Percentiles rank a stretch among this genome's conserved stretches.
phyloP scores from a whole-genome alignment of 2,797 vertebrate species.

The Chelon auratus region DNA sequence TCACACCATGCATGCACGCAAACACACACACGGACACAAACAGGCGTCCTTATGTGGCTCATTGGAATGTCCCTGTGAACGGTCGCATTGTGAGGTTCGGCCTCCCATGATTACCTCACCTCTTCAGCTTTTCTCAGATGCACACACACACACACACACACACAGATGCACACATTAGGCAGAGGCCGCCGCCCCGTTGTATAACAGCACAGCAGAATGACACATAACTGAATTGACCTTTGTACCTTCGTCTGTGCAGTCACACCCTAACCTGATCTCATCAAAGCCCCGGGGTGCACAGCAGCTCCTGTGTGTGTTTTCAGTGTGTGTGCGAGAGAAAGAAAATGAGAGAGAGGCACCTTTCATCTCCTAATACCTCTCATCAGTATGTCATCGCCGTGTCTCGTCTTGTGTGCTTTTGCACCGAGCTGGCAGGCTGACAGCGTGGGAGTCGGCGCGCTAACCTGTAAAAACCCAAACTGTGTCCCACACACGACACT shows the following conservation, averaged over 20 bases:
- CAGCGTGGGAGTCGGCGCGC: slow-evolving; percentile 45
- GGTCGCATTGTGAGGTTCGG: slow-evolving; percentile 73
- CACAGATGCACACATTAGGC: slow-evolving; percentile 27
- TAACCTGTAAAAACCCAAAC: slow-evolving; percentile 9
- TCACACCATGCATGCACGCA: slow-evolving; percentile 23
- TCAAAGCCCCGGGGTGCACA: slow-evolving; percentile 49
- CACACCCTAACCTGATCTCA: slow-evolving; percentile 78
- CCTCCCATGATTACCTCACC: slow-evolving; percentile 80
- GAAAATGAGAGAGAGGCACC: slow-evolving; percentile 46
- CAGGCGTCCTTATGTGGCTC: slow-evolving; percentile 75
- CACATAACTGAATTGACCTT: slow-evolving; percentile 77
- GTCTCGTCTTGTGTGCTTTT: slow-evolving; percentile 47
- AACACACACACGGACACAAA: slow-evolving; percentile 58
- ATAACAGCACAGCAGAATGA: slow-evolving; percentile 67
- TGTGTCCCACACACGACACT: background rate
- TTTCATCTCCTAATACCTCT: slow-evolving; percentile 68
- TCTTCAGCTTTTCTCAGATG: slow-evolving; percentile 69
- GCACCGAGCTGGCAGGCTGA: slow-evolving; percentile 47
- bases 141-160: slow-evolving; percentile 6
- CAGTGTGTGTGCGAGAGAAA: slow-evolving; percentile 28
- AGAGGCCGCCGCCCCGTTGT: slow-evolving; percentile 60
- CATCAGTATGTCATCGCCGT: slow-evolving; percentile 62
- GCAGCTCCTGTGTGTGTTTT: slow-evolving; percentile 52
- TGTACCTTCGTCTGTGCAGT: slow-evolving; percentile 61
- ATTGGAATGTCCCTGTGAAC: slow-evolving; percentile 75